Percentiles rank a stretch among this genome's conserved stretches.
Conservation (phyloP, 1,140 invertebrate genomes). For the Papilio aristodemus region DNA sequence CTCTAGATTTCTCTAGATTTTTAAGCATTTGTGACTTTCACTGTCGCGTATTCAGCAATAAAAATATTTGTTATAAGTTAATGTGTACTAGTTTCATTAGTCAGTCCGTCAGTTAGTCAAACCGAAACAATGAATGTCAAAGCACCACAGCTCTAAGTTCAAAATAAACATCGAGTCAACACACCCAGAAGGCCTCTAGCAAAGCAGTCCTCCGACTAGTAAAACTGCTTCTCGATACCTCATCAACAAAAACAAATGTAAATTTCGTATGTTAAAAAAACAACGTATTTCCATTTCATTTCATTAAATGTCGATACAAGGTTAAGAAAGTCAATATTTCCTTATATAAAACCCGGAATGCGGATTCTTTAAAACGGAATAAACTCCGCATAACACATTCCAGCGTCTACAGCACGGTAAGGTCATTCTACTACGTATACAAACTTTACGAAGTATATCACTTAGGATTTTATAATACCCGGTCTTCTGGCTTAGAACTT, state of each 20-base stretch:
- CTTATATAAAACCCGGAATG: constrained; percentile 18
- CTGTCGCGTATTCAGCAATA: no score
- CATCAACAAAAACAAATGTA: constrained; percentile 18
- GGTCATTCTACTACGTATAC: not conserved
- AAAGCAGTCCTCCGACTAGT: not conserved
- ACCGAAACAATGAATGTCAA: not conserved
- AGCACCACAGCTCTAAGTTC: not conserved
- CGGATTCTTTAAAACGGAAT: constrained; percentile 20
- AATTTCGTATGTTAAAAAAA: constrained; percentile 12
- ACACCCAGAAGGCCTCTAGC: constrained; percentile 7
- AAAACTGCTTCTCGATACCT: not conserved
- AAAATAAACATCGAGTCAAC: not conserved
- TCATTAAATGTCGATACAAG: constrained; percentile 21
- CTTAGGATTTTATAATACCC: not conserved
- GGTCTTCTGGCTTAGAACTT: not conserved
- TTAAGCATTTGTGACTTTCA: no score
- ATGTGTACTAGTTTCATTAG: not conserved
- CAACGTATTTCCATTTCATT: constrained; percentile 17
- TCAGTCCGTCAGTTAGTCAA: not conserved
- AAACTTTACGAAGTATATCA: not conserved
- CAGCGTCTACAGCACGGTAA: constrained; percentile 1
- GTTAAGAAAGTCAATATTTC: constrained; percentile 19
- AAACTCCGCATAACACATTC: not conserved
- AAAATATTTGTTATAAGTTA: not conserved
- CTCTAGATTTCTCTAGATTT: no score